Percentiles rank a stretch among this genome's conserved stretches.
These are phyloP conservation scores for Harlomillsia oculata DNA, from an alignment of 1,140 invertebrate species.

Conservation along the genomic window DNA sequence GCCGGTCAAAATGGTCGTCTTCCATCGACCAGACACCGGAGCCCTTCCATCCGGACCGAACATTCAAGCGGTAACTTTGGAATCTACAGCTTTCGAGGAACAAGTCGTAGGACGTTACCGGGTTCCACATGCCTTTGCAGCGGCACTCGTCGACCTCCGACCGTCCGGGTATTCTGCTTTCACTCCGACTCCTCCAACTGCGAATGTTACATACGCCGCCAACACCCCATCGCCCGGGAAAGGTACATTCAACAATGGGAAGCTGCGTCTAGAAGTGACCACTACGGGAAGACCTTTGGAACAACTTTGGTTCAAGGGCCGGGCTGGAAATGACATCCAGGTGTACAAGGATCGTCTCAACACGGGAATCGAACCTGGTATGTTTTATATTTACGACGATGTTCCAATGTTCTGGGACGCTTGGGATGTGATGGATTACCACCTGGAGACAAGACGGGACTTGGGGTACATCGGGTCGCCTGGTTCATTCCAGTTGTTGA, in stretches of 20 bases:
- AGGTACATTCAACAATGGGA: constrained; percentile 17
- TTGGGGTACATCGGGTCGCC: constrained; percentile 17
- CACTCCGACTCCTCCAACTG: constrained; percentile 10
- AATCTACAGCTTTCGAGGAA: constrained; percentile 13
- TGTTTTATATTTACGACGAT: constrained; percentile 45
- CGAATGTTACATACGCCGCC: constrained; percentile 12
- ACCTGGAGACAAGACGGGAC: constrained; percentile 43
- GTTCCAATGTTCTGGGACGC: constrained; percentile 51
- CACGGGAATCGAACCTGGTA: constrained; percentile 17
- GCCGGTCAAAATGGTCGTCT: constrained; percentile 21
- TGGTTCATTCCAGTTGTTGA: not conserved
- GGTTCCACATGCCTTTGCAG: constrained; percentile 27
- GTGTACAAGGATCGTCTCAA: constrained; percentile 26
- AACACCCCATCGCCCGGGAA: not conserved
- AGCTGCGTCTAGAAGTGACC: constrained; percentile 7
- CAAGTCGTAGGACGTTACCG: constrained; percentile 19
- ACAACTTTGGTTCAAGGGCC: constrained; percentile 18
- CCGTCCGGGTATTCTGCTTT: constrained; percentile 22
- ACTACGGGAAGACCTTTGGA: constrained; percentile 25
- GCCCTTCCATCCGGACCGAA: constrained; percentile 19
- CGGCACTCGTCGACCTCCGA: constrained; percentile 18
- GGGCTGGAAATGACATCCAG: not conserved
- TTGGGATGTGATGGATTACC: constrained; percentile 48
- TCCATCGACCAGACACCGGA: constrained; percentile 20
- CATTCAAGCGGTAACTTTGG: constrained; percentile 20